Evolutionary conservation across 2,113 vertebrate genomes (phyloP).

Genomic region (Poeciliopsis retropinna): DNA sequence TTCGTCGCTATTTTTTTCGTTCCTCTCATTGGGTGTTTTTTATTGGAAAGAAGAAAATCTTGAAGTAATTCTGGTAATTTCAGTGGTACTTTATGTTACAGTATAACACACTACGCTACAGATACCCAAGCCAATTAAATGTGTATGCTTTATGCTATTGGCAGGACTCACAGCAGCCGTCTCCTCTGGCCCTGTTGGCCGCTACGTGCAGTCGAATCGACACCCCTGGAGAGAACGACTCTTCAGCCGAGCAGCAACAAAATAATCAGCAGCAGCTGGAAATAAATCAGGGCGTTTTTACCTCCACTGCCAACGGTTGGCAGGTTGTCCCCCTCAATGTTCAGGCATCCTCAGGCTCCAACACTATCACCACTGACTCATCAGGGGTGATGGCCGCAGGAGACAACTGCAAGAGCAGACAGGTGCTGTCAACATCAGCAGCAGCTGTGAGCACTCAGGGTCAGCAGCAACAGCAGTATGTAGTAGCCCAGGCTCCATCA

Average conservation of each 20-base stretch:
- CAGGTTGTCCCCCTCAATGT: constrained; percentile 87
- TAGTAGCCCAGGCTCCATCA: constrained; percentile 85
- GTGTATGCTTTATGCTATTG: constrained; percentile 26
- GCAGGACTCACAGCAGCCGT: constrained; percentile 93
- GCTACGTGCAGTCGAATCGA: constrained; percentile 98
- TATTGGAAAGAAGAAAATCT: not conserved
- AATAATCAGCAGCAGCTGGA: constrained; percentile 83
- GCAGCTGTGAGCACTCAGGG: constrained; percentile 65
- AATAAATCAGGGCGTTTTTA: constrained; percentile 85
- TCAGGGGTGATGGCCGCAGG: constrained; percentile 73
- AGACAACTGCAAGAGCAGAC: constrained; percentile 80
- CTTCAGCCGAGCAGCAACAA: constrained; percentile 78
- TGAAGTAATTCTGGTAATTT: not conserved
- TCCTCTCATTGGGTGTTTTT: no score
- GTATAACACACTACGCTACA: not conserved
- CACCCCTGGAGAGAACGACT: constrained; percentile 89
- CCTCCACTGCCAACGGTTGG: constrained; percentile 91
- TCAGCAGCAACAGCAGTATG: constrained; percentile 87
- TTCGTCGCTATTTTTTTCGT: not conserved
- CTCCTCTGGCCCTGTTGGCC: constrained; percentile 93
- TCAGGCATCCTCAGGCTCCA: constrained; percentile 63
- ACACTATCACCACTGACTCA: constrained; percentile 79
- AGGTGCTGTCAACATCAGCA: constrained; percentile 73
- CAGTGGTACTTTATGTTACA: not conserved
- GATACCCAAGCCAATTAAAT: not conserved